A percentile compares a stretch with the other conserved stretches of the same genome.
Evolutionary conservation across 1,140 invertebrate genomes (phyloP).

Genomic region (Pachypsylla venusta): DNA sequence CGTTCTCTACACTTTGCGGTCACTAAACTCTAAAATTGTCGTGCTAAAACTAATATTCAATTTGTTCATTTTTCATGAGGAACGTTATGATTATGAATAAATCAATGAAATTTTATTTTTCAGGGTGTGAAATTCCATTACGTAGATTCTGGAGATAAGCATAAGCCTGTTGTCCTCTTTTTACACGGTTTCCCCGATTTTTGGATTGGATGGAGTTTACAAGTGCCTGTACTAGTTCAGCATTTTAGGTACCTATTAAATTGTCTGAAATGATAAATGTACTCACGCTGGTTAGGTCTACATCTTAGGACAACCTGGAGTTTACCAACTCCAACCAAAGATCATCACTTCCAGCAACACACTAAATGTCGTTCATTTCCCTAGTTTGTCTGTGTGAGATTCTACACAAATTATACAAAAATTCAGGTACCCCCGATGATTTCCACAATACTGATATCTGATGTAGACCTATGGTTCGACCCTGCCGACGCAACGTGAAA

Average conservation of each 20-base stretch:
- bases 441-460: too few species aligned
- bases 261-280: not conserved
- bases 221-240: constrained; percentile 39
- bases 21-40: constrained; percentile 4
- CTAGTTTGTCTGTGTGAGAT: too few species aligned
- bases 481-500: too few species aligned
- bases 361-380: not conserved
- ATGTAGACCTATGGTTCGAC: too few species aligned
- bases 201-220: constrained; percentile 51
- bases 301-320: too few species aligned
- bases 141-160: constrained; percentile 44
- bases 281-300: not conserved
- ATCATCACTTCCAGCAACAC: too few species aligned
- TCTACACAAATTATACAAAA: too few species aligned
- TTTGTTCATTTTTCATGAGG: not conserved
- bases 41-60: constrained; percentile 8
- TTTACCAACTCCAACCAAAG: too few species aligned
- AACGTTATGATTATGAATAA: not conserved
- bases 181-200: constrained; percentile 67
- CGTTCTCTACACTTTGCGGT: constrained; percentile 12
- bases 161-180: constrained; percentile 44
- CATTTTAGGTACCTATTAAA: constrained; percentile 35
- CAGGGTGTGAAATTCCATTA: constrained; percentile 60
- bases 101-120: constrained; percentile 24
- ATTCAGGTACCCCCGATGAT: too few species aligned